Evolutionary conservation across 1,140 invertebrate genomes (phyloP), one percentile per base, ranked within the genome.

Genomic region (Mercenaria mercenaria): DNA sequence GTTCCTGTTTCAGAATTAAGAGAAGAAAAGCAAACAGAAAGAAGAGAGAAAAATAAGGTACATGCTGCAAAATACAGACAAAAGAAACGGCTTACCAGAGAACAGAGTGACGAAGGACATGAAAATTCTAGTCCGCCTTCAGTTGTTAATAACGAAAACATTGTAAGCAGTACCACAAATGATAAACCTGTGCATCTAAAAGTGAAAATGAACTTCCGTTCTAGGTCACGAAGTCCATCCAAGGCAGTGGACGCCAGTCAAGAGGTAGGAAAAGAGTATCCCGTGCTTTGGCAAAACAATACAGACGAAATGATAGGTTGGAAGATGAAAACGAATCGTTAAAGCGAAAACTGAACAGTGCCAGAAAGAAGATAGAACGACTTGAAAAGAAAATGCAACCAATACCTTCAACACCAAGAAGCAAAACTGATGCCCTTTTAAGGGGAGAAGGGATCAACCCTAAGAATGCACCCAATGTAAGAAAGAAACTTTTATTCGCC

Each of bases 341-440:
- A 41, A 86, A 76, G 69, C 29, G 83, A 86, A 86, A 74, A 39
- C 39, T 86, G 20, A 76, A 86, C n/a, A 74, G 1, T 37, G 83
- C n/a, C 4, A 1, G 43, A 4, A 83, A 47, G 69, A 8, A 39
- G n/a, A 4, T 83, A 1, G 1, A 47, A 3, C 1, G 81, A 6
- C 1, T 83, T 20, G 39, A 83, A 83, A 32, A 52, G 4, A 39
- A 82, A 47, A 39, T 2, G 23, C 1, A 72, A 41, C 11, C 50
- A 6, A 32, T 8, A 6, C 52, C 37, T 3, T 43, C 15, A 32
- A 83, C 81, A 67, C 81, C 81, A 11, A 67, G 61, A 83, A 83
- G 81, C 15, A 81, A 81, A 64, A 50, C 79, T 1, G 56, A 81
- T 41, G 15, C 8, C 2, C 20, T 81, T 0, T 39, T 81, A 43